Evolutionary conservation across 2,113 vertebrate genomes (phyloP).

Genomic region (Otis tarda): DNA sequence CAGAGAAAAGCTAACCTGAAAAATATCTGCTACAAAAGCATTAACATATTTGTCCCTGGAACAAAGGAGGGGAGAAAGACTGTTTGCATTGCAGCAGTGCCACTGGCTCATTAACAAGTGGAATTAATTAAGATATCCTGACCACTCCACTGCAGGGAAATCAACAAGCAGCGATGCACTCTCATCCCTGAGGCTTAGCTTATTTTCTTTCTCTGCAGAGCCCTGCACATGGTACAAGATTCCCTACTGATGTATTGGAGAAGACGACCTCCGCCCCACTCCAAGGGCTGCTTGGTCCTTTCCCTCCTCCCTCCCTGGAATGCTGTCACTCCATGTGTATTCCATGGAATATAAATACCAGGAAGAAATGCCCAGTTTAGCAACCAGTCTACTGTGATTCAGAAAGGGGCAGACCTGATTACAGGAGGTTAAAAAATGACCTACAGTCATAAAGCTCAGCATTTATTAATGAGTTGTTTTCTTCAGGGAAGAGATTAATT

Average conservation of each 20-base stretch:
- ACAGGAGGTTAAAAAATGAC: not conserved
- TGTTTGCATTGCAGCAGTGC: not conserved
- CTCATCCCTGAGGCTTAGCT: not conserved
- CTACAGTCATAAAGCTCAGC: not conserved
- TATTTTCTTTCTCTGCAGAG: not conserved
- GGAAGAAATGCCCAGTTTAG: not conserved
- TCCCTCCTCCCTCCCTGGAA: not conserved
- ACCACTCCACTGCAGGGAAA: not conserved
- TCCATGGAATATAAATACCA: rapidly evolving
- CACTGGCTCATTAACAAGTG: not conserved
- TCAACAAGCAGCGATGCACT: not conserved
- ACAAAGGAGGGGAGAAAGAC: not conserved
- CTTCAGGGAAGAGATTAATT: not conserved
- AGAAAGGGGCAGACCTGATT: not conserved
- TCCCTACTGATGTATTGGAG: not conserved
- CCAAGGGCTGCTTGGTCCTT: not conserved
- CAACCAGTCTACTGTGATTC: not conserved
- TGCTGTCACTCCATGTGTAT: not conserved
- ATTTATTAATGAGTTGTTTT: not conserved
- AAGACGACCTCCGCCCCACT: not conserved
- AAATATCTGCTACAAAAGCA: not conserved
- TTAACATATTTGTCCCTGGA: not conserved
- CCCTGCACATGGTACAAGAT: not conserved
- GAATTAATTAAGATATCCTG: constrained; percentile 17
- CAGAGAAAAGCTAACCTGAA: not conserved